phyloP scores from a whole-genome alignment of 2,797 vertebrate genomes.

The Mus minutoides region DNA sequence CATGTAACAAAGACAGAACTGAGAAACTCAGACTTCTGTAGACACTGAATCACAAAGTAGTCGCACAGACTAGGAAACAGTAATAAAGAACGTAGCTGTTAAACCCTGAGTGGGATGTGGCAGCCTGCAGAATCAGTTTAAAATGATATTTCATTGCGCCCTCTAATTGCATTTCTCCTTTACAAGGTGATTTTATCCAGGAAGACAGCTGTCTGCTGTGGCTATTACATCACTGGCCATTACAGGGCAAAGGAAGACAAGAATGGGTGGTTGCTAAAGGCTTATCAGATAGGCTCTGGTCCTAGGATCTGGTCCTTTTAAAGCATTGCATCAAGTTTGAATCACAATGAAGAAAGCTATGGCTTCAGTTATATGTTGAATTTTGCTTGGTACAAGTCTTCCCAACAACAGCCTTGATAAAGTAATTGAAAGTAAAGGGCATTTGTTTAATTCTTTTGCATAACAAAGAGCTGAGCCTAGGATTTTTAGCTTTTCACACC shows the following conservation, averaged over 20 bases:
- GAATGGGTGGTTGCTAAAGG: background rate
- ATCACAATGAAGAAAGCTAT: background rate
- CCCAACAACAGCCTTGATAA: background rate
- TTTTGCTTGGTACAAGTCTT: background rate
- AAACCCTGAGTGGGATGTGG: conserved; percentile 24
- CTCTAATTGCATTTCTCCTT: conserved; percentile 74
- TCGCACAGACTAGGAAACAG: background rate
- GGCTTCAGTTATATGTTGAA: background rate
- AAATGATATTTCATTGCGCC: conserved; percentile 63
- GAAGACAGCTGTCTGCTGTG: conserved; percentile 72
- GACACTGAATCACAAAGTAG: conserved; percentile 25
- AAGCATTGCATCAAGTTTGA: background rate
- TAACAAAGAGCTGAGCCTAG: conserved; percentile 55
- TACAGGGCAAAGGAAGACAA: conserved; percentile 60
- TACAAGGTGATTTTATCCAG: conserved; percentile 56
- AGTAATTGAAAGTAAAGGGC: background rate
- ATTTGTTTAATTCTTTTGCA: conserved; percentile 44
- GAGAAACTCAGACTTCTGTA: background rate
- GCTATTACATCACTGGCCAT: conserved; percentile 60
- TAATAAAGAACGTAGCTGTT: conserved; percentile 55
- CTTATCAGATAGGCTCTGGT: background rate
- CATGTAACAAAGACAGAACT: background rate
- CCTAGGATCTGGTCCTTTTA: background rate
- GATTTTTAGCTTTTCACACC: conserved; percentile 57
- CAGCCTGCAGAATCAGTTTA: conserved; percentile 59